phyloP scores from a whole-genome alignment of 1,140 invertebrate species.

The Ectropis grisescens region DNA sequence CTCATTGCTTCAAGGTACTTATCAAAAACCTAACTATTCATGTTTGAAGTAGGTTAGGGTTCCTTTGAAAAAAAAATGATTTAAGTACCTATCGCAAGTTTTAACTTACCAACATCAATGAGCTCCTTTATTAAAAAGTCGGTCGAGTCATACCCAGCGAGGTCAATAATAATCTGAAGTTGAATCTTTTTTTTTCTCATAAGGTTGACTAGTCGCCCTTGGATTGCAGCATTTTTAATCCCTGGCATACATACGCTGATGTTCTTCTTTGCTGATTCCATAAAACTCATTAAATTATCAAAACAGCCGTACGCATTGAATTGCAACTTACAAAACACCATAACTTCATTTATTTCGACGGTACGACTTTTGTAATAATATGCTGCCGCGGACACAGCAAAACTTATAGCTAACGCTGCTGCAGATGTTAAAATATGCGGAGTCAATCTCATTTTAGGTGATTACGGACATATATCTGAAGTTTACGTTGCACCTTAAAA shows the following conservation, averaged over 20 bases:
- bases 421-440: slow-evolving; percentile 41
- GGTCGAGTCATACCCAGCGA: slow-evolving; percentile 41
- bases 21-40: no score
- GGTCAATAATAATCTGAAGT: slow-evolving; percentile 48
- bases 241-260: slow-evolving; percentile 58
- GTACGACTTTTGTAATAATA: slow-evolving; percentile 51
- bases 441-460: slow-evolving; percentile 56
- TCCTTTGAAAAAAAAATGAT: no score
- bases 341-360: slow-evolving; percentile 55
- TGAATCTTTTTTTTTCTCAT: slow-evolving; percentile 45
- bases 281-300: slow-evolving; percentile 52
- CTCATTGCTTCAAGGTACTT: no score
- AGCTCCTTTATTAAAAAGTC: slow-evolving; percentile 52
- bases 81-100: no score
- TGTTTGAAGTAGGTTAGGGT: no score
- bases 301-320: slow-evolving; percentile 55
- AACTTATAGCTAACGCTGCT: slow-evolving; percentile 45
- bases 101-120: slow-evolving; percentile 42
- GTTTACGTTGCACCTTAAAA: slow-evolving; percentile 20
- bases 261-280: slow-evolving; percentile 40
- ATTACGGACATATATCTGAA: slow-evolving; percentile 42
- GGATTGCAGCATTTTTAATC: slow-evolving; percentile 57
- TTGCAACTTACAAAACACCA: slow-evolving; percentile 62
- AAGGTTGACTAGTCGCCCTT: slow-evolving; percentile 40
- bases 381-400: slow-evolving; percentile 48